Base-by-base conservation (phyloP, 2,797 vertebrate genomes). In the Melanotaenia boesemani region DNA sequence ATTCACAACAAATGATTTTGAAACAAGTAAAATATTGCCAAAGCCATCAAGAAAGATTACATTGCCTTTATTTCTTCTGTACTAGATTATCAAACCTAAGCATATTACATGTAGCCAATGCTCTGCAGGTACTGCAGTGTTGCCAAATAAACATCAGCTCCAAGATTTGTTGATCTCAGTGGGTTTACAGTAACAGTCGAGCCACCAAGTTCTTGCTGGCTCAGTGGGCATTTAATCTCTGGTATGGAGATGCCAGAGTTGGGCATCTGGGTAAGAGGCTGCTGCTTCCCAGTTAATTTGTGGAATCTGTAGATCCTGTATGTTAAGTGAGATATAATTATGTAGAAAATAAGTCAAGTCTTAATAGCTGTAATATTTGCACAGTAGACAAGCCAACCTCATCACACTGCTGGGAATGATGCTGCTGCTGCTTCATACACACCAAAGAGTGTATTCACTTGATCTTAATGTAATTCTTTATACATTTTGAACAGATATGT, bases 81-180 rank as follows among this genome's bases (percentile, higher is more conserved):
- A 4, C 5, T 46, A 41, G 9, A 46, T 46, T 16, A 20, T 46
- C 44, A 46, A 46, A 46, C 4, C 44, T 46, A 28, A 11, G 20
- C n/a, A 44, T 15, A 2, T 62, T 62, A 44, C 20, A 37, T 62
- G 6, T 62, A 62, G 24, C 22, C 39, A 62, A 62, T 62, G 60
- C 37, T 62, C 13, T 36, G 57, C 57, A 59, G 4, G 57, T 59
- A 59, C 18, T 44, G 37, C 60, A 18, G 37, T 28, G 60, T 44
- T 12, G 37, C 37, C 8, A 44, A 44, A 44, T 62, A 44, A 62
- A 22, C 11, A 24, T 44, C 37, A 18, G 6, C 18, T 9, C 60
- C 15, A 26, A 44, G 37, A 41, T 44, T 9, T 41, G 60, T 2
- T 44, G 37, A 59, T 6, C 22, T 10, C 20, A 28, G 37, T 44